Base-by-base conservation (phyloP, 2,113 vertebrate species). In the Alethe diademata region DNA sequence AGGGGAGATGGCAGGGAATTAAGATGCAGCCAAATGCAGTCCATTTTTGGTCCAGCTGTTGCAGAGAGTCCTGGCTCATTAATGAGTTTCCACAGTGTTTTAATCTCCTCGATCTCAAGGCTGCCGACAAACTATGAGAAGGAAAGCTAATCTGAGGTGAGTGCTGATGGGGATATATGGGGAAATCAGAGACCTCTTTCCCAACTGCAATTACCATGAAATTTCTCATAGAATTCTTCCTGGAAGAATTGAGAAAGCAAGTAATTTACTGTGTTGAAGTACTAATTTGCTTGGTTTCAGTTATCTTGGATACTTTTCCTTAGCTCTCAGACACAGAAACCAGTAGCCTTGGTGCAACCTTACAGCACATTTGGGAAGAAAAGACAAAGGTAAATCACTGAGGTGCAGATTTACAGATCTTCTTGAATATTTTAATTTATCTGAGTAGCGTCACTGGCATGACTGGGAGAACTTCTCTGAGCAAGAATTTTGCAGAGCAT, bases 1-100 rank as follows among this genome's bases (percentile, higher is more conserved):
- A 93, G 93, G 79, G 78, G 45, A 78, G 50, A 94, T 60, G 72
- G 83, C 66, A 86, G 67, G 79, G 57, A 97, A 81, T 85, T 87
- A 85, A 86, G 54, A 86, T 61, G 64, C 69, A 86, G 78, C 75
- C 78, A 90, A 95, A 78, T 64, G 83, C 5, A 14, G 80, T 47
- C 72, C 87, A 38, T 69, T 95, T 90, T 93, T 92, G 66, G 56
- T 88, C 38, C 92, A 97, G 88, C 96, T 91, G 88, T 67, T 91
- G 79, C 58, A 74, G 58, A 84, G 47, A 80, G 75, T 75, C 35
- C 66, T 84, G 70, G 40, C 64, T 84, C 57, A 90, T 76, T 90
- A 83, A 79, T 78, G 76, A 94, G 70, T 92, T 91, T 80, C 72
- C 43, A 88, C 71, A 17, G 28, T 66, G 61, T 75, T 92, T 94